Evolutionary conservation across 2,888 invertebrate genomes (phyloP), one percentile per base, ranked within the genome.

Genomic region (Drosophila kambysellisi): DNA sequence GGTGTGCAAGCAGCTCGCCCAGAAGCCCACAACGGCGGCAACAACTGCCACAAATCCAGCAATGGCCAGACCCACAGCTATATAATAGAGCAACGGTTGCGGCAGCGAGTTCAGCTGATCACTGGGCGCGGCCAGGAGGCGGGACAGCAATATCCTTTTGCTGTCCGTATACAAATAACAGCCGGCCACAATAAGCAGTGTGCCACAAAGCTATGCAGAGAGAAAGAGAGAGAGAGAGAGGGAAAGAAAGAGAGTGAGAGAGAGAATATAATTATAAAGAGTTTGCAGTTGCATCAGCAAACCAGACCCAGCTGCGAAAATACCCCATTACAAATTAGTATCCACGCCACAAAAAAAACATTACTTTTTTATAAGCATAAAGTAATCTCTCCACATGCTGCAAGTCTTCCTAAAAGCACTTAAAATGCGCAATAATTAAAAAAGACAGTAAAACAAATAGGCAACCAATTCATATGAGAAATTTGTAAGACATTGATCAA

Each of bases 1-100:
- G 84, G 95, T 96, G 78, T 96, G 95, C 83, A 96, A 94, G 87
- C 96, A 96, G 0, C 96, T 95, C 0, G 96, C 96, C 97, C 97
- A 97, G 92, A 96, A 97, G 56, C 97, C 97, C 29, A 97, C 93
- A 53, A 97, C 95, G 5, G 96, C 95, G 1, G 95, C 95, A 8
- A 95, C 94, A 62, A 96, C 95, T 59, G 96, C 94, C 41, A 95
- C 92, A 62, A 97, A 94, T 1, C 97, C 97, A 0, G 96, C 94
- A 0, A 94, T 94, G n/a, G 96, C 94, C 58, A 96, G 92, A 3
- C 95, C 96, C 57, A 97, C 94, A 0, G 96, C 95, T 9, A 96
- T 94, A 90, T 97, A 97, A 91, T 97, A 96, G 84, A 97, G 95
- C 17, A 97, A 94, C 0, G 97, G 96, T 86, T 97, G 96, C 1